Base-by-base conservation (phyloP, 2,113 vertebrate species). In the Sebastes fasciatus region DNA sequence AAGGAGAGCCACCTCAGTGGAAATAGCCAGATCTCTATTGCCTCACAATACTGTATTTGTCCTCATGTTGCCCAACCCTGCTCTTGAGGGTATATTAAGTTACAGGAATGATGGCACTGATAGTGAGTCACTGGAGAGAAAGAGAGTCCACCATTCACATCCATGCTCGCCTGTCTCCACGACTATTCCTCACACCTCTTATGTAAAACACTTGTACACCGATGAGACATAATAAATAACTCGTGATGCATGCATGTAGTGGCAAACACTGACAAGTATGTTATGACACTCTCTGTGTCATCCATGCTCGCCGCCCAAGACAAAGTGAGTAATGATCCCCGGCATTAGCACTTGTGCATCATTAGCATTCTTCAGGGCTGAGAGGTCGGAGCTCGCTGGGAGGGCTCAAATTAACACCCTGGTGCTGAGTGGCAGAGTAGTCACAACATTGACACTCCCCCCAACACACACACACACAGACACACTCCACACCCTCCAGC, bases 391-490 rank as follows among this genome's bases (percentile, higher is more conserved):
- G 75, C 85, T 86, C 58, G 19, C 61, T 77, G 79, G 87, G 87
- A 88, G 89, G 89, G 88, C 86, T 89, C 86, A 91, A 91, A 93
- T 94, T 93, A 91, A 87, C 93, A 93, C 85, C 83, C 74, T 64
- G 60, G 92, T 94, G 93, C 88, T 91, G 82, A 95, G 91, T 93
- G 85, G 88, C 77, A 84, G 68, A 73, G 77, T 79, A 78, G 78
- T 93, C 89, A 91, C 83, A 91, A 92, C 87, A 92, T 55, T 84
- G 57, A 82, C 52, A 55, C 52, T 12, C 23, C 45, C 43, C 70
- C 46, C 12, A n/a, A 72, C 75, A 68, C 79, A 62, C 60, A 17
- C 76, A 77, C 66, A 66, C 26, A 51, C 19, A n/a, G 67, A n/a
- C 70, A 43, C 64, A 16, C 55, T 61, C 45, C 23, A 49, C 26